These are phyloP conservation scores for Macheiramphus alcinus DNA, from an alignment of 2,113 vertebrate genomes.

Conservation along the genomic window DNA sequence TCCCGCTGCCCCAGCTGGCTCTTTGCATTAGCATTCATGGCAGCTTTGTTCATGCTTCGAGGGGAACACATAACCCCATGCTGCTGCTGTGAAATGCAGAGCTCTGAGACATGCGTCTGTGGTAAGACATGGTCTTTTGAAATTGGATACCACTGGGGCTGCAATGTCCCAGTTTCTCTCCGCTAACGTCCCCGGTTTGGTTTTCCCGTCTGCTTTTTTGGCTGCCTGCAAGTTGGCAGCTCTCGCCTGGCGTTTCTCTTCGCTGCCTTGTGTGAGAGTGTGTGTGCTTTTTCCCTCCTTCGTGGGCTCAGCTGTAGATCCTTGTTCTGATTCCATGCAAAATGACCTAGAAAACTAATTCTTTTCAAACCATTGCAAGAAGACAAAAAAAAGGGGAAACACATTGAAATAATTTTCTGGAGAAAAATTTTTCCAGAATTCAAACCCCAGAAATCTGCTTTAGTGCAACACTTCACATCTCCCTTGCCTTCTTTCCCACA, in stretches of 20 bases:
- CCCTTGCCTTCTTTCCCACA: background rate
- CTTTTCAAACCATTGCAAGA: constrained; percentile 15
- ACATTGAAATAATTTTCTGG: constrained; percentile 49
- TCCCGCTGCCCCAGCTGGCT: background rate
- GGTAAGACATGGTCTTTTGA: constrained; percentile 47
- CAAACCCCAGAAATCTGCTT: background rate
- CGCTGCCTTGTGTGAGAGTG: background rate
- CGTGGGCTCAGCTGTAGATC: constrained; percentile 34
- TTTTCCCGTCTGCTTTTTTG: constrained; percentile 62
- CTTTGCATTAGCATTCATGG: background rate
- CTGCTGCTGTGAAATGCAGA: background rate
- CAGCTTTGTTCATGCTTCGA: background rate
- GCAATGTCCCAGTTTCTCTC: constrained; percentile 33
- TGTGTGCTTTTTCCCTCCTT: constrained; percentile 10
- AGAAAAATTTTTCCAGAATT: background rate
- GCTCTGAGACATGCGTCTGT: constrained; percentile 47
- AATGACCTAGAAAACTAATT: constrained; percentile 63
- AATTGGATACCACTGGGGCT: constrained; percentile 27
- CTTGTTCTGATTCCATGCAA: constrained; percentile 51
- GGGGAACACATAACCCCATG: constrained; percentile 19
- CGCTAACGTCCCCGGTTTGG: constrained; percentile 46
- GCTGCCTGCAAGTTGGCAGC: constrained; percentile 52
- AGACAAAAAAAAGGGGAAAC: background rate
- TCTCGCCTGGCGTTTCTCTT: background rate
- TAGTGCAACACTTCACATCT: background rate